Evolutionary conservation across 2,113 vertebrate genomes (phyloP).

Genomic region (Epinephelus cyanopodus): DNA sequence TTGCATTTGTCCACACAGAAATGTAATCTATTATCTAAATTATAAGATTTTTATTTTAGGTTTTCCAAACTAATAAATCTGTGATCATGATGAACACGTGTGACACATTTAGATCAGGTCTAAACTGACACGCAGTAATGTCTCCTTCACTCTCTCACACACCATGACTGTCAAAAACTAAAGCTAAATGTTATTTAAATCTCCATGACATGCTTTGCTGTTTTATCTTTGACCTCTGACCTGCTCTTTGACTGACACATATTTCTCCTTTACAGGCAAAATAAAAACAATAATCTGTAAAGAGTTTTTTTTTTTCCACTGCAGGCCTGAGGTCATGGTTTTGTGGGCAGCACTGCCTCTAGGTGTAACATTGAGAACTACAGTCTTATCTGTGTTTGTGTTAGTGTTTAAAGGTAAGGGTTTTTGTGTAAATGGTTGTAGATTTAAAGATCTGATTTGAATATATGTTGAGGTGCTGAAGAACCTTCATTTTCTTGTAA

Average conservation of each 20-base stretch:
- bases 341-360: constrained; percentile 80
- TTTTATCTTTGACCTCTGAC: neutral
- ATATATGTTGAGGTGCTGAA: neutral
- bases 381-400: constrained; percentile 32
- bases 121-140: neutral
- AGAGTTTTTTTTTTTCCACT: constrained; percentile 18
- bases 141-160: neutral
- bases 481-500: constrained; percentile 14
- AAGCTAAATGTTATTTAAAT: neutral
- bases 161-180: neutral
- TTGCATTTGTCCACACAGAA: neutral
- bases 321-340: constrained; percentile 52
- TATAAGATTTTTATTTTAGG: neutral
- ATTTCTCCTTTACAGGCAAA: neutral
- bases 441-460: neutral
- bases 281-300: neutral
- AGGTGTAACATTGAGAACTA: constrained; percentile 57
- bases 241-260: neutral
- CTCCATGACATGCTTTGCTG: neutral
- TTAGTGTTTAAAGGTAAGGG: neutral
- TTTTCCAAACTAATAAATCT: neutral
- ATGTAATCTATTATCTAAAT: neutral
- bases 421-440: neutral
- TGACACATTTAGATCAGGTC: neutral
- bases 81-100: neutral